Evolutionary conservation across 2,888 invertebrate genomes (phyloP).

Genomic region (Lydus trimaculatus): DNA sequence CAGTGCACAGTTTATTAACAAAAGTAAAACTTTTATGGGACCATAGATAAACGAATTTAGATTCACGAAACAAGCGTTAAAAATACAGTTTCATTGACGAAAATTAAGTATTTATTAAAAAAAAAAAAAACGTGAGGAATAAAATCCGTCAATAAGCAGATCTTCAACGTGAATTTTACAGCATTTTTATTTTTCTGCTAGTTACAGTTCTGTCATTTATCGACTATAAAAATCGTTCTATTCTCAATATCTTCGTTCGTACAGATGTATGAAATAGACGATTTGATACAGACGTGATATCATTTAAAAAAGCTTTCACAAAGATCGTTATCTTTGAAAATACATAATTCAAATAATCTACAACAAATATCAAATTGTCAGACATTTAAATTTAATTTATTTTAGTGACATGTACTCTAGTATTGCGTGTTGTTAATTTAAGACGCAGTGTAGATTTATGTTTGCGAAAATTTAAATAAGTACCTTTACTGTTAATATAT

Average conservation of each 20-base stretch:
- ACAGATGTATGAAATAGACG: not conserved
- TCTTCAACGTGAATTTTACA: not conserved
- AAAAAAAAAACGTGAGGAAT: too few relatives aligned
- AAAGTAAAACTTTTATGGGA: too few relatives aligned
- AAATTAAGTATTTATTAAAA: too few relatives aligned
- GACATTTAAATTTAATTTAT: not conserved
- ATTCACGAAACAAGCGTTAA: too few relatives aligned
- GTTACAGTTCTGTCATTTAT: not conserved
- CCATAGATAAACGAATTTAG: too few relatives aligned
- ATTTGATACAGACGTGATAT: not conserved
- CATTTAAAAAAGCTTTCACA: not conserved
- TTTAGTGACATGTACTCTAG: not conserved
- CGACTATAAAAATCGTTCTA: not conserved
- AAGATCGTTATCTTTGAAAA: not conserved
- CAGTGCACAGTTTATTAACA: too few relatives aligned
- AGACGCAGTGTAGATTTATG: not conserved
- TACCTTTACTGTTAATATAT: too few relatives aligned
- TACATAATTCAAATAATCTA: not conserved
- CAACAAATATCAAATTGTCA: not conserved
- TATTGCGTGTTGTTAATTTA: not conserved
- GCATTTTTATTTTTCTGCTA: not conserved
- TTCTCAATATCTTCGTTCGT: not conserved
- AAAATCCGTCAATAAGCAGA: not conserved
- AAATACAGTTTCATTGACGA: too few relatives aligned
- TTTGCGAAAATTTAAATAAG: not conserved